Percentiles rank a stretch among this genome's conserved stretches.
phyloP scores from a whole-genome alignment of 1,140 invertebrate species.

The Mesaphorura yosii region DNA sequence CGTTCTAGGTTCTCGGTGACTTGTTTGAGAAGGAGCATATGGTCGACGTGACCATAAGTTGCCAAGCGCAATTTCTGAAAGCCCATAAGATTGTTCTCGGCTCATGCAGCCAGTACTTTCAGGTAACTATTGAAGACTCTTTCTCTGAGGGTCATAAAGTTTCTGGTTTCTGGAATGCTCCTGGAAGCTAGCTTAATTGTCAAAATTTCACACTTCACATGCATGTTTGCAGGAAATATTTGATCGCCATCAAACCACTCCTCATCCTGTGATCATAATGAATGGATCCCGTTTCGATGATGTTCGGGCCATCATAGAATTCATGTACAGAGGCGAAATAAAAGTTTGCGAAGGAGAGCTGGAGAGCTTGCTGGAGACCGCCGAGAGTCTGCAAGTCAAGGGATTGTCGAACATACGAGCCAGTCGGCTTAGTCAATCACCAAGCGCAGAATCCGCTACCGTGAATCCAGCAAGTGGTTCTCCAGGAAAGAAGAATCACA shows the following conservation, averaged over 20 bases:
- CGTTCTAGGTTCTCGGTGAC: slow-evolving; percentile 42
- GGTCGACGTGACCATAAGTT: slow-evolving; percentile 48
- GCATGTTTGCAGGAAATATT: slow-evolving; percentile 36
- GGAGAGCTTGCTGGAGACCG: slow-evolving; percentile 36
- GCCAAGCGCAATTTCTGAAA: slow-evolving; percentile 44
- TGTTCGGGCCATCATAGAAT: slow-evolving; percentile 41
- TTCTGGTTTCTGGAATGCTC: neutral
- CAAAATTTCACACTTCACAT: slow-evolving; percentile 1
- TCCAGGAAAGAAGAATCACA: neutral
- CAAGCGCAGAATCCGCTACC: neutral
- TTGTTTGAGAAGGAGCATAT: slow-evolving; percentile 41
- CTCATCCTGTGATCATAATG: slow-evolving; percentile 43
- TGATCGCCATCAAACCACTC: slow-evolving; percentile 35
- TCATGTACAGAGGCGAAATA: slow-evolving; percentile 47
- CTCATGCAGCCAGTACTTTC: slow-evolving; percentile 48
- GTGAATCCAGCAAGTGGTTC: neutral
- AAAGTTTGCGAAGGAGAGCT: slow-evolving; percentile 38
- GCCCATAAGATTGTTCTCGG: slow-evolving; percentile 48
- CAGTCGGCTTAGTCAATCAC: slow-evolving; percentile 28
- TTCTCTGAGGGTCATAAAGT: no score
- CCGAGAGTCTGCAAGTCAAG: slow-evolving; percentile 41
- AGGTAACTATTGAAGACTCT: slow-evolving; percentile 35
- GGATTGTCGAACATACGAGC: slow-evolving; percentile 37
- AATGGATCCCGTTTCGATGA: slow-evolving; percentile 40
- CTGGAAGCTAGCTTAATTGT: neutral